Percentiles rank a stretch among this genome's conserved stretches.
These are phyloP conservation scores for Gnathonemus echidnorhynchus DNA, from an alignment of 2,113 vertebrate genomes.

Conservation along the genomic window DNA sequence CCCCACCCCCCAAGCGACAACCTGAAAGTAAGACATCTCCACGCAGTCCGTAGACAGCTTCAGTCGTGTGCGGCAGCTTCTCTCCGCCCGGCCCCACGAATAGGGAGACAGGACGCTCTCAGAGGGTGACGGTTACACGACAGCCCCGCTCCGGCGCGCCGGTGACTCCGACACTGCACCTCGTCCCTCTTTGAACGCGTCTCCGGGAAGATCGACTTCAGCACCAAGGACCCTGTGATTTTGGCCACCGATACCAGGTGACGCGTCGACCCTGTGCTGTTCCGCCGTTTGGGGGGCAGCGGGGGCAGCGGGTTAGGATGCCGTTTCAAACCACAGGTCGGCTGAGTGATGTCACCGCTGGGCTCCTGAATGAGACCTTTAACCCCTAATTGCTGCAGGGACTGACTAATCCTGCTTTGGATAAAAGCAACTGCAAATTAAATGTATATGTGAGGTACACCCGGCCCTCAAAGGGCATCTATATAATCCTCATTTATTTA, in stretches of 20 bases:
- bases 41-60: not conserved
- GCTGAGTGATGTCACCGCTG: not conserved
- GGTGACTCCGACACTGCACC: not conserved
- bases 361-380: not conserved
- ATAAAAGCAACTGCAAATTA: not conserved
- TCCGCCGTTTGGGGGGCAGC: not conserved
- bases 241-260: not conserved
- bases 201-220: not conserved
- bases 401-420: not conserved
- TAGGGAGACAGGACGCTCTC: not conserved
- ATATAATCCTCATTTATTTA: not conserved
- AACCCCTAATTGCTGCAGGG: not conserved
- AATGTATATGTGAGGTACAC: not conserved
- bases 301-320: not conserved
- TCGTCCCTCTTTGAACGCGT: not conserved
- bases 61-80: not conserved
- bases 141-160: not conserved
- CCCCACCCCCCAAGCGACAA: not conserved
- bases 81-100: not conserved
- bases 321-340: not conserved
- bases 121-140: not conserved
- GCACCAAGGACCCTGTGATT: not conserved
- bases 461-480: not conserved
- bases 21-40: not conserved
- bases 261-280: not conserved